Conservation (phyloP, 2,888 invertebrate genomes). For the Tenthredo distinguenda region DNA sequence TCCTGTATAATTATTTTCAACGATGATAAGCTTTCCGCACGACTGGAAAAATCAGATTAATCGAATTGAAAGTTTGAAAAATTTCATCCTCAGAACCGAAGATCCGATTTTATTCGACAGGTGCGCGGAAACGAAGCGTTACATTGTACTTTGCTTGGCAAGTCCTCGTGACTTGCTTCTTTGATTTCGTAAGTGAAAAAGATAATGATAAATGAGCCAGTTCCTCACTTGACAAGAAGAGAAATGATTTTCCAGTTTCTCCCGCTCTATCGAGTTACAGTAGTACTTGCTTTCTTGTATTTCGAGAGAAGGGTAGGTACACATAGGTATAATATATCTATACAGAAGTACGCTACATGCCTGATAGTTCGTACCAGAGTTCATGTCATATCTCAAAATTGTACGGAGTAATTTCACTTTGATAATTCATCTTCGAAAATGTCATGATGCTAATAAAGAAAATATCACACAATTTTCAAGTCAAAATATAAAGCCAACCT, state of each 20-base stretch:
- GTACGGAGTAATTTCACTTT: background rate
- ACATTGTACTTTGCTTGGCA: background rate
- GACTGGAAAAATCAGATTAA: constrained; percentile 7
- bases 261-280: background rate
- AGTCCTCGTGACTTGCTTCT: constrained; percentile 12
- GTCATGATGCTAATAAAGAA: background rate
- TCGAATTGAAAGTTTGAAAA: constrained; percentile 8
- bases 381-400: background rate
- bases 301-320: background rate
- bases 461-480: background rate
- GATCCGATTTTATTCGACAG: constrained; percentile 25
- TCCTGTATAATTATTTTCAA: constrained; percentile 22
- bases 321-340: background rate
- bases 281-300: background rate
- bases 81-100: background rate
- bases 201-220: constrained; percentile 19
- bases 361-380: background rate
- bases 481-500: background rate
- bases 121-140: constrained; percentile 24
- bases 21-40: constrained; percentile 6
- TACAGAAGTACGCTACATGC: background rate
- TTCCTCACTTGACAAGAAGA: constrained; percentile 23
- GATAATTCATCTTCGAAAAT: background rate
- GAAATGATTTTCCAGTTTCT: constrained; percentile 28
- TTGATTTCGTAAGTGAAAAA: constrained; percentile 26